Conservation (phyloP, 1,140 invertebrate genomes). For the Drosophila mauritiana region DNA sequence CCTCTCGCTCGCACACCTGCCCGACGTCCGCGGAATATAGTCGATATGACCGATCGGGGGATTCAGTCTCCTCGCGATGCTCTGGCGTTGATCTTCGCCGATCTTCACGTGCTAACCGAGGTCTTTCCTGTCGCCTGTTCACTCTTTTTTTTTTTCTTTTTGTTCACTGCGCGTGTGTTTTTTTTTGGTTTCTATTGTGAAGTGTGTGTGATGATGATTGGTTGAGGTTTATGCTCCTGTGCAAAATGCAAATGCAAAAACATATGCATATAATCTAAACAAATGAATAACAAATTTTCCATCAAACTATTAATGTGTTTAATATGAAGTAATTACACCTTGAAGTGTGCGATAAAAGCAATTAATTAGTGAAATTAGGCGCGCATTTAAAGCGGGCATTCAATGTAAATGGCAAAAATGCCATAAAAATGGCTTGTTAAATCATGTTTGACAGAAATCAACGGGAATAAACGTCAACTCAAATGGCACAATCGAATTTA, state of each 20-base stretch:
- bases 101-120: constrained; percentile 28
- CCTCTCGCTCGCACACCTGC: constrained; percentile 2
- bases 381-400: not conserved
- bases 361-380: not conserved
- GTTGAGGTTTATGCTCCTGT: too few relatives aligned
- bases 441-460: not conserved
- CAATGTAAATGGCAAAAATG: not conserved
- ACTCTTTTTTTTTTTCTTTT: not conserved
- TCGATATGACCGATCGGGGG: constrained; percentile 13
- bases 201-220: constrained; percentile 1
- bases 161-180: constrained; percentile 11
- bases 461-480: constrained; percentile 4
- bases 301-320: not conserved
- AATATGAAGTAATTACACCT: not conserved
- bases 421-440: not conserved
- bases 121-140: constrained; percentile 5
- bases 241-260: not conserved
- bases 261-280: not conserved
- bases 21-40: constrained; percentile 19
- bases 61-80: constrained; percentile 78
- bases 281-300: not conserved
- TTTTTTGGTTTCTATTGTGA: constrained; percentile 10
- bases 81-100: constrained; percentile 73
- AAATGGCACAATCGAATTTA: not conserved
- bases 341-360: not conserved